Evolutionary conservation across 2,113 vertebrate species (phyloP), one percentile per base, ranked within the genome.

Genomic region (Danionella cerebrum): DNA sequence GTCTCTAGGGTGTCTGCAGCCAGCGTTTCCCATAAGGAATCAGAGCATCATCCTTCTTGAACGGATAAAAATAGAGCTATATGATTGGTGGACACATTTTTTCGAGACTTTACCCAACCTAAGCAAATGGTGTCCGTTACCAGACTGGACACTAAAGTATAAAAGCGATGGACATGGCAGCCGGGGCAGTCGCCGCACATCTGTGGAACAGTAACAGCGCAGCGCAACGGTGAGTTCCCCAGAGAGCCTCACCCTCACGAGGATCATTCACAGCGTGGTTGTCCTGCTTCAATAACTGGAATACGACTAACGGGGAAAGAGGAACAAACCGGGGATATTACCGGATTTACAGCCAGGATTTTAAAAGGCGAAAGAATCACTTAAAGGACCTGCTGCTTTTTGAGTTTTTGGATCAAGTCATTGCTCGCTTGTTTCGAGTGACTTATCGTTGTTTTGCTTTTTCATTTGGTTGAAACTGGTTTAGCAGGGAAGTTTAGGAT

Each of bases 71-170:
- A 81, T 83, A 83, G 74, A 48, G 5, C 74, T 66, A 77, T 74
- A 73, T 76, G 74, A 76, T 70, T 62, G 80, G 55, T 74, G 59
- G 78, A 78, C 78, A 83, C 73, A 81, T 83, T 83, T 79, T 78
- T 76, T 69, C 31, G n/a, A 79, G 79, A 80, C 62, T 68, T 74
- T 65, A 74, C 60, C 31, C 51, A 75, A 57, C 70, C 73, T 68
- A 72, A 65, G 74, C 79, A 75, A 64, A 54, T 22, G 81, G 78
- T 83, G 69, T 80, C 27, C 0, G 42, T 83, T 81, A 73, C 81
- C 72, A 63, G 22, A 33, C 33, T 16, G 1, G 29, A 27, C 52
- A 48, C 19, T 44, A 48, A 33, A 14, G 51, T 81, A 81, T 83
- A 83, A 72, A 75, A 67, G 29, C 42, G 2, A 6, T 12, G 29